phyloP scores from a whole-genome alignment of 2,888 invertebrate genomes.

The Chydorus sphaericus region DNA sequence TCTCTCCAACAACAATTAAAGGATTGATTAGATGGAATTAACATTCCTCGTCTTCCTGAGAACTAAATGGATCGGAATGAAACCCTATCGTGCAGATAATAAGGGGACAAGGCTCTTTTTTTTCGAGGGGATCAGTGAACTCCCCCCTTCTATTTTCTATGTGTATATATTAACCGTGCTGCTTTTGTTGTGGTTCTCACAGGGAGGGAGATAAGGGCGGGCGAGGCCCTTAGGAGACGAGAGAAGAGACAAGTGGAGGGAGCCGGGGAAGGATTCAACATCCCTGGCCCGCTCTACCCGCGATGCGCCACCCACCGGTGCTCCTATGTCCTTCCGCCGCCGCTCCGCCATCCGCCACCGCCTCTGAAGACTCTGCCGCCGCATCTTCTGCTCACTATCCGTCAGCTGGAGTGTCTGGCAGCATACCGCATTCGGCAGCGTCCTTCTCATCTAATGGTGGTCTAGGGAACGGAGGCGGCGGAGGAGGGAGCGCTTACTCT shows the following conservation, averaged over 20 bases:
- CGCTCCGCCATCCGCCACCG: neutral
- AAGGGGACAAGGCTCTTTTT: neutral
- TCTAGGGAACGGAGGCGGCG: neutral
- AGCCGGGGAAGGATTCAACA: neutral
- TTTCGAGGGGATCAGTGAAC: no score
- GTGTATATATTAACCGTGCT: no score
- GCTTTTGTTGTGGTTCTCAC: neutral
- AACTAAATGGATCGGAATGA: neutral
- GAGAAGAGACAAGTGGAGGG: neutral
- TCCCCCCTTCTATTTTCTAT: no score
- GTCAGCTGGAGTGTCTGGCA: neutral
- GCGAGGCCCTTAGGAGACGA: constrained; percentile 6
- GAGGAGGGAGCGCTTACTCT: neutral
- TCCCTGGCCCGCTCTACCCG: neutral
- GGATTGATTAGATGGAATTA: constrained; percentile 4
- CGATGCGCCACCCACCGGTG: constrained; percentile 12
- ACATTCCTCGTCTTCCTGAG: neutral
- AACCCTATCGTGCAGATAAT: constrained; percentile 1
- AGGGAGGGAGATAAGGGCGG: constrained; percentile 7
- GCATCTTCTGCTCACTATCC: neutral
- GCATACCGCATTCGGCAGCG: neutral
- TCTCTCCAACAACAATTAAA: neutral
- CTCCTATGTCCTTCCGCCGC: constrained; percentile 5
- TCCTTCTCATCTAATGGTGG: neutral
- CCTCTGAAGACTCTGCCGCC: neutral